Base-by-base conservation (phyloP, 2,888 invertebrate genomes). In the Rotaria magnacalcarata region DNA sequence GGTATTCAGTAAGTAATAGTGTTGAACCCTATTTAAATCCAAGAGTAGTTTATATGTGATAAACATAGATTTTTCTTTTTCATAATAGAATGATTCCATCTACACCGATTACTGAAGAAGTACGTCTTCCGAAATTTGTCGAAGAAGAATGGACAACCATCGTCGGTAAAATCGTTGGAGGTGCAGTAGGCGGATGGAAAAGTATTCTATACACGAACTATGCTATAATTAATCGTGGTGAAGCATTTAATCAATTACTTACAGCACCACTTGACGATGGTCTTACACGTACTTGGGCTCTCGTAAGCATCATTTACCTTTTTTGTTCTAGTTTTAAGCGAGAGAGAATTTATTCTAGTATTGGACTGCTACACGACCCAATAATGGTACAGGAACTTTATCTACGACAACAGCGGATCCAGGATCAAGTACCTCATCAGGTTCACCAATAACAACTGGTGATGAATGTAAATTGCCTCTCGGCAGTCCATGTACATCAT, bases 171-270 rank as follows among this genome's bases (percentile, higher is more conserved):
- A 47, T 75, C 47, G 75, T 75, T 47, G 24, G 43, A 4, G 41
- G 19, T 47, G 41, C 43, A 43, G 43, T n/a, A 24, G 75, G 47
- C 1, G 75, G 86, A 50, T 86, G 86, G 86, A 86, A 84, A 84
- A 84, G 86, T 60, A 60, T 86, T 52, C 34, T 86, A 67, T 80
- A 84, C n/a, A 50, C 84, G 34, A 84, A 84, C 41, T 84, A 86
- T 86, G 86, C 86, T 34, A 84, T 86, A 52, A 60, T 86, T 41
- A 84, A 86, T 84, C 84, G 84, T 60, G 60, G 84, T 52, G 52
- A 80, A 84, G 56, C 60, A 43, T 75, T 75, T 47, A 19, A 8
- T 24, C 75, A 75, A 75, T 75, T 75, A 24, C 75, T 75, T 24
- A 75, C 16, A 16, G 75, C 14, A 21, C 75, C 75, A 43, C 47